A percentile compares a stretch with the other conserved stretches of the same genome.
Evolutionary conservation across 1,140 invertebrate species (phyloP).

Genomic region (Heliothis subflexa): DNA sequence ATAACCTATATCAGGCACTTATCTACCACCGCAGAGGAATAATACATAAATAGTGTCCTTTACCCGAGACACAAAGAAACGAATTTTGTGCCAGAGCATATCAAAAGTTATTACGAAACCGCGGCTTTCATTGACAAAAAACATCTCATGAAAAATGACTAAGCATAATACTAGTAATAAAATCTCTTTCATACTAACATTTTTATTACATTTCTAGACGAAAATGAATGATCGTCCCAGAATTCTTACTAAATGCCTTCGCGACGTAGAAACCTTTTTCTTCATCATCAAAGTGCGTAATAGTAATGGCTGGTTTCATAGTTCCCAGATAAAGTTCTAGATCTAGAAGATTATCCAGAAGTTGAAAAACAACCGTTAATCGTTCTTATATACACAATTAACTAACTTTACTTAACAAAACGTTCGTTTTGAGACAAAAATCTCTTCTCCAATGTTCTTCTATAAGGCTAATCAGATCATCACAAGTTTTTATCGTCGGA

Average conservation of each 20-base stretch:
- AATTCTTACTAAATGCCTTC: conserved; percentile 11
- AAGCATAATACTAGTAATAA: conserved; percentile 23
- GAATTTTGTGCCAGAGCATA: not conserved
- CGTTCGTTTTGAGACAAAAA: conserved; percentile 32
- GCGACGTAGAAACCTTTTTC: not conserved
- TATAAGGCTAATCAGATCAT: conserved; percentile 38
- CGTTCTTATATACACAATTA: no score
- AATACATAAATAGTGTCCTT: no score
- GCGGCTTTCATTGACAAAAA: conserved; percentile 11
- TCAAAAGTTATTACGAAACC: not conserved
- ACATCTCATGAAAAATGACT: conserved; percentile 21
- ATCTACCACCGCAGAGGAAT: no score
- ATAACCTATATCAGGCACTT: not conserved
- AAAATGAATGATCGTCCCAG: conserved; percentile 22
- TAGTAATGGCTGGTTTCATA: not conserved
- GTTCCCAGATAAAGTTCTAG: no score
- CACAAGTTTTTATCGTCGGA: conserved; percentile 37
- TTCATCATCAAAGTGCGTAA: conserved; percentile 1
- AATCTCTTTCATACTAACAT: conserved; percentile 35
- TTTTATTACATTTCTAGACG: conserved; percentile 32
- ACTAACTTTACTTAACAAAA: conserved; percentile 4
- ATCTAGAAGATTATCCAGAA: no score
- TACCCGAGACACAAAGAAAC: not conserved
- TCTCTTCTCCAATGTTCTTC: conserved; percentile 21
- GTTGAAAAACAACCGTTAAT: no score